Evolutionary conservation across 2,797 vertebrate species (phyloP).

Genomic region (Myiothlypis chrysogaster): DNA sequence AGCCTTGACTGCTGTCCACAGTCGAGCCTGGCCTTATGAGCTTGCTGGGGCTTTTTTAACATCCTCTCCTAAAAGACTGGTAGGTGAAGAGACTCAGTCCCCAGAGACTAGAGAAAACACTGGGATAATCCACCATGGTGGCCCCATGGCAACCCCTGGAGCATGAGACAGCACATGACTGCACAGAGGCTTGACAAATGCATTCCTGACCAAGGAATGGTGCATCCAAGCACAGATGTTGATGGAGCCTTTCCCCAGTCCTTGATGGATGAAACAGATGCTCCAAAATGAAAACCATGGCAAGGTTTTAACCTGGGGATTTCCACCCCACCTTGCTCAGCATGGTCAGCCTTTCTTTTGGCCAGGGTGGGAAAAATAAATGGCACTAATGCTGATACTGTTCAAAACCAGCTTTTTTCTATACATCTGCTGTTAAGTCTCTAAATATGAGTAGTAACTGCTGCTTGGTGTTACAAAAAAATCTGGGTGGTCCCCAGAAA

Average conservation of each 20-base stretch:
- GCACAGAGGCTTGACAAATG: not conserved
- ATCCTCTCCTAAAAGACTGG: not conserved
- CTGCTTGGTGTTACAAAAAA: not conserved
- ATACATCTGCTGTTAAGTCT: not conserved
- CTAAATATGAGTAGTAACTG: not conserved
- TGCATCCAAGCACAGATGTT: not conserved
- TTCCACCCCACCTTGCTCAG: not conserved
- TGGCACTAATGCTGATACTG: not conserved
- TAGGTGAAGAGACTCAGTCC: not conserved
- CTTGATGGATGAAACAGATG: not conserved
- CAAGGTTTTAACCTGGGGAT: not conserved
- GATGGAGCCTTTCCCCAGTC: not conserved
- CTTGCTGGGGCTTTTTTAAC: not conserved
- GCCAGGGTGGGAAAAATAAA: not conserved
- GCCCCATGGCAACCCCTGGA: not conserved
- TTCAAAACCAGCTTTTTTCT: not conserved
- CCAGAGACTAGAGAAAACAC: not conserved
- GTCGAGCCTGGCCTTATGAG: not conserved
- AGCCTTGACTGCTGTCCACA: not conserved
- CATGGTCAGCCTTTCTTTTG: not conserved
- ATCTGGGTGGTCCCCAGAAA: not conserved
- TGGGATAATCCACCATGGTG: fast-evolving
- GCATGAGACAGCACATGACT: not conserved
- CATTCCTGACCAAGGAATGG: not conserved
- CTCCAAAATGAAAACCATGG: not conserved